These are phyloP conservation scores for Cataglyphis altisquamis DNA, from an alignment of 2,888 invertebrate species.

Conservation along the genomic window DNA sequence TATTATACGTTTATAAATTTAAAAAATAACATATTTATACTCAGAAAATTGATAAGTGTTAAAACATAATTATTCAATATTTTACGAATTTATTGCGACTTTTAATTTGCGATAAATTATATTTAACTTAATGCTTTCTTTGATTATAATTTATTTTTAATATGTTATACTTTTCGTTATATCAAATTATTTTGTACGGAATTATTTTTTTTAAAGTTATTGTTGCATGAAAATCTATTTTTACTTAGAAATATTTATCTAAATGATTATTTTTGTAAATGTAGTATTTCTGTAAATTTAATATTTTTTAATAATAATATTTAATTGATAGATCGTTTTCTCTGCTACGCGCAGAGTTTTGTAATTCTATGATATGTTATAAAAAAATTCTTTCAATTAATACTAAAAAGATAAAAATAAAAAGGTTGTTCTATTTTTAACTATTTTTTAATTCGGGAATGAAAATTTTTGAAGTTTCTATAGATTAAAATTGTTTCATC, in stretches of 20 bases:
- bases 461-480: slow-evolving; percentile 22
- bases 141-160: not conserved
- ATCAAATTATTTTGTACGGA: not conserved
- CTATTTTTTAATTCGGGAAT: not conserved
- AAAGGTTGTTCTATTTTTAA: not conserved
- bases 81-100: not conserved
- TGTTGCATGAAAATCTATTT: not conserved
- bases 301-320: not conserved
- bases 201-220: slow-evolving; percentile 3
- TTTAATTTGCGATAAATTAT: not conserved
- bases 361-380: not conserved
- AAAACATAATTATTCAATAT: not conserved
- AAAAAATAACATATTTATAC: not conserved
- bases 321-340: not conserved
- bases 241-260: not conserved
- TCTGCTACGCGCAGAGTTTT: not conserved
- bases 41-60: not conserved
- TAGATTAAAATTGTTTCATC: slow-evolving; percentile 22
- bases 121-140: not conserved
- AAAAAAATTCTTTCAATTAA: slow-evolving; percentile 20
- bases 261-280: not conserved
- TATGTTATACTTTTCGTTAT: not conserved
- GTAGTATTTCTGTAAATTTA: not conserved
- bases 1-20: not conserved
- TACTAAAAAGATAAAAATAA: not conserved